Base-by-base conservation (phyloP, 92 coral and sea anemone genomes). In the Palythoa grandiflora region DNA sequence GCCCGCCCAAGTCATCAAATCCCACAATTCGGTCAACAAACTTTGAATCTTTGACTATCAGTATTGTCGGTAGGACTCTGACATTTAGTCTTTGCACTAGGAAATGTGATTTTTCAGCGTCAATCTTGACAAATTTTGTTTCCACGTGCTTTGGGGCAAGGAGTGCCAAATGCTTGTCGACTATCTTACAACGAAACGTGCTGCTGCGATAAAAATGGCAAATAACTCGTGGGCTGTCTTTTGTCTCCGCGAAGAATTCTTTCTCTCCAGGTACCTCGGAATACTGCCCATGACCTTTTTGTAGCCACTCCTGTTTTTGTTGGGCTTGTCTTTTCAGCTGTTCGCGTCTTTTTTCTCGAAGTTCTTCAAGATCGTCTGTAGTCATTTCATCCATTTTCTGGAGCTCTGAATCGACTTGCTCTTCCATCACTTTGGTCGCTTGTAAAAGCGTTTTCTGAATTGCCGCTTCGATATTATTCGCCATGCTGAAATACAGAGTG, bases 131-230 rank as follows among this genome's bases (percentile, higher is more conserved):
- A 68, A 97, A 97, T 59, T 97, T 97, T 11, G 99, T 91, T 78
- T 97, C 99, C 79, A 97, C 87, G 90, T 97, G 98, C 77, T 92
- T 97, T 2, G 99, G 97, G 35, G 99, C 99, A 2, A 97, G 93
- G 19, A 96, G 83, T 36, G 94, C 90, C 74, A 97, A 92, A 68
- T 97, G 99, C 84, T 97, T 97, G 90, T 97, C 99, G 6, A 97
- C 95, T 16, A 97, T 97, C 89, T 97, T 97, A 73, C 99, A 97
- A 36, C 99, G 96, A 85, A 94, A 97, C 1, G 99, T 97, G 54
- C 95, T 89, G 63, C 94, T 95, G 38, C 99, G 95, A 75, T 87
- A 97, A 79, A 97, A 96, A 88, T 97, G 99, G 83, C 98, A 95
- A 47, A 97, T 94, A 11, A 97, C 90, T 84, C 95, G 91, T 7